phyloP scores from a whole-genome alignment of 2,888 invertebrate genomes.

The Volucella bombylans region DNA sequence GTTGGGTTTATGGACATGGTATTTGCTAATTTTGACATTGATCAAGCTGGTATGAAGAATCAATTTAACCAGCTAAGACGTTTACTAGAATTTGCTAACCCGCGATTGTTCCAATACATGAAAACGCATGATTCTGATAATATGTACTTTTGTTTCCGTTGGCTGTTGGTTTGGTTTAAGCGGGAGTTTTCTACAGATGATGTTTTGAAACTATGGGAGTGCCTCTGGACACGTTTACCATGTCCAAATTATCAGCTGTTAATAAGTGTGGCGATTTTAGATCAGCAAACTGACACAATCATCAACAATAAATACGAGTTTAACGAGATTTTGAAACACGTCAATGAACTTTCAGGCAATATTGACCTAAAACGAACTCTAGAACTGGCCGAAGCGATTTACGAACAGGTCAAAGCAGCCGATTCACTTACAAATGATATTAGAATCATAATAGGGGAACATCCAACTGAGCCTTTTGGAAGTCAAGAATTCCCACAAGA shows the following conservation, averaged over 20 bases:
- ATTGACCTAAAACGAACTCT: conserved; percentile 92
- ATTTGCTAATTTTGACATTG: conserved; percentile 96
- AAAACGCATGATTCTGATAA: conserved; percentile 87
- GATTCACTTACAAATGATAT: conserved; percentile 88
- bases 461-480: conserved; percentile 74
- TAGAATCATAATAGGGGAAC: conserved; percentile 88
- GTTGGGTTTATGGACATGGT: conserved; percentile 98
- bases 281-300: conserved; percentile 92
- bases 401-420: conserved; percentile 90
- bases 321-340: conserved; percentile 97
- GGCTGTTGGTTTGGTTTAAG: conserved; percentile 98
- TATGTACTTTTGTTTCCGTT: conserved; percentile 99
- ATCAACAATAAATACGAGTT: conserved; percentile 96
- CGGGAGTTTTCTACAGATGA: conserved; percentile 94
- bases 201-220: conserved; percentile 96
- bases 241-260: conserved; percentile 97
- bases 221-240: conserved; percentile 96
- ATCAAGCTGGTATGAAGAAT: conserved; percentile 97
- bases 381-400: conserved; percentile 95
- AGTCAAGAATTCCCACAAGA: conserved; percentile 77
- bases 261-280: conserved; percentile 96
- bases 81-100: conserved; percentile 91
- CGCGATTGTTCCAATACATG: conserved; percentile 92
- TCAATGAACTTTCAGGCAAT: conserved; percentile 95
- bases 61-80: conserved; percentile 93